A percentile compares a stretch with the other conserved stretches of the same genome.
Evolutionary conservation across 2,797 vertebrate genomes (phyloP).

Genomic region (Percopsis omiscomaycus): DNA sequence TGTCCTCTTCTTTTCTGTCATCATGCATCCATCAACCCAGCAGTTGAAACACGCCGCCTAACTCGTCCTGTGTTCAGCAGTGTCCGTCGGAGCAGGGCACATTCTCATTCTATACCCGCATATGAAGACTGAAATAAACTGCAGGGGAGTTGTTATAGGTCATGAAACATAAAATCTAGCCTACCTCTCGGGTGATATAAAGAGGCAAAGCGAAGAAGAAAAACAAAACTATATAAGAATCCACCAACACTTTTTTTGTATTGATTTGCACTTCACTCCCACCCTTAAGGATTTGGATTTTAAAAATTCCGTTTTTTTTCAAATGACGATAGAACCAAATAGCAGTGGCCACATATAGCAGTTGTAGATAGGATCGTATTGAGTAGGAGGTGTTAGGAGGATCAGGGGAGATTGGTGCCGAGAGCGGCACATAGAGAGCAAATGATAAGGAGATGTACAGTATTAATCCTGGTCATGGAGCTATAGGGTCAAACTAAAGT

Average conservation of each 20-base stretch:
- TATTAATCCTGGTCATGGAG: too few species aligned
- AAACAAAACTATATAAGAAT: slow-evolving; percentile 27
- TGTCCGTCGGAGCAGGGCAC: slow-evolving; percentile 54
- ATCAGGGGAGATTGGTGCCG: too few species aligned
- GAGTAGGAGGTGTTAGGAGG: too few species aligned
- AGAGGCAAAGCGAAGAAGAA: slow-evolving; percentile 20
- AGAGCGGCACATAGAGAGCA: too few species aligned
- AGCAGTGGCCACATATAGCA: too few species aligned
- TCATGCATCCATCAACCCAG: slow-evolving; percentile 62
- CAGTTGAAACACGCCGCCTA: slow-evolving; percentile 38
- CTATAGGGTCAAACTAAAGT: too few species aligned
- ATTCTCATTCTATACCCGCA: slow-evolving; percentile 58
- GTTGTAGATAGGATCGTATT: too few species aligned
- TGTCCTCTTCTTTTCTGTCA: slow-evolving; percentile 41
- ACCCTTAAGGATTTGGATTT: slow-evolving; percentile 3
- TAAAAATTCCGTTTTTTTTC: too few species aligned
- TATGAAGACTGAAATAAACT: slow-evolving; percentile 61
- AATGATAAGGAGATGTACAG: too few species aligned
- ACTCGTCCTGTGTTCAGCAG: slow-evolving; percentile 52
- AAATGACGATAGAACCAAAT: too few species aligned
- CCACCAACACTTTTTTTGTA: slow-evolving; percentile 36
- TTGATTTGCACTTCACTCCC: slow-evolving; percentile 29
- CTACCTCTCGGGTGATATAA: slow-evolving; percentile 37
- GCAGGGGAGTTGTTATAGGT: slow-evolving; percentile 42
- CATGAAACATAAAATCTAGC: slow-evolving; percentile 42